Conservation (phyloP, 2,113 vertebrate genomes). For the Laticauda laticaudata region DNA sequence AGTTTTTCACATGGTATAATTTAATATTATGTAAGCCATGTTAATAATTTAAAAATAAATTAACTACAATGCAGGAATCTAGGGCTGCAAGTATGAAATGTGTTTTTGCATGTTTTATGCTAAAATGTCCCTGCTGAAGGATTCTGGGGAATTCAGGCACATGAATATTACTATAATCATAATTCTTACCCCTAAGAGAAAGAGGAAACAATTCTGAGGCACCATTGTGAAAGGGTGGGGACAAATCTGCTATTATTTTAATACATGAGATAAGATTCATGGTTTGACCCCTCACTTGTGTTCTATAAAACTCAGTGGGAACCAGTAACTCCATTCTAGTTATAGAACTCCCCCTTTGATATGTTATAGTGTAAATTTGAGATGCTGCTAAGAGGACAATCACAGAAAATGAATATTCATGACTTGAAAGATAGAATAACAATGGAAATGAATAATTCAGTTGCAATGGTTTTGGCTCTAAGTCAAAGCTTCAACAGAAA, state of each 20-base stretch:
- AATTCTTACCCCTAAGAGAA: not conserved
- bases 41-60: not conserved
- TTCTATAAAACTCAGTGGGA: not conserved
- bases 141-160: not conserved
- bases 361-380: not conserved
- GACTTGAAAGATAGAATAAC: not conserved
- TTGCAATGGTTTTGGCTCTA: not conserved
- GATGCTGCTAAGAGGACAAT: no score
- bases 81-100: not conserved
- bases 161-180: not conserved
- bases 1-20: not conserved
- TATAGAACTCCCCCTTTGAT: not conserved
- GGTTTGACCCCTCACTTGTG: not conserved
- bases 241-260: not conserved
- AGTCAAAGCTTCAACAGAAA: not conserved
- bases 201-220: not conserved
- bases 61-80: not conserved
- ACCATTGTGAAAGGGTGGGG: not conserved
- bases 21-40: no score
- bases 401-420: not conserved
- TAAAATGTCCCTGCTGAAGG: not conserved
- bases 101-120: not conserved
- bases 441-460: not conserved
- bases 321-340: not conserved
- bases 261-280: no score